Evolutionary conservation across 2,888 invertebrate genomes (phyloP).

Genomic region (Trichopria drosophilae): DNA sequence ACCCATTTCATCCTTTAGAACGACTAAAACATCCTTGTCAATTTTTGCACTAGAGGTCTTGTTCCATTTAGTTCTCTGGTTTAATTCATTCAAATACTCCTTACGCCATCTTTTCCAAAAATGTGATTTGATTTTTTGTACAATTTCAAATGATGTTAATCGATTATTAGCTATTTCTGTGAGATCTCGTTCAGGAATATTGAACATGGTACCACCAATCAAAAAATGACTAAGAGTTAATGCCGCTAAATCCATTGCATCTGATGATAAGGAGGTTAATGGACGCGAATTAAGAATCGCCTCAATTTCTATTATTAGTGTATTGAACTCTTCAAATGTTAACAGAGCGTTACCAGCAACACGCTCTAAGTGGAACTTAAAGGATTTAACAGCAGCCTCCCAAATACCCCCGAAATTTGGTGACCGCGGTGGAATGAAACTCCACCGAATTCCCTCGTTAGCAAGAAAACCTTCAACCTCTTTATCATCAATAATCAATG

Average conservation of each 20-base stretch:
- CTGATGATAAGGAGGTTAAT: conserved; percentile 29
- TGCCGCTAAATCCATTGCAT: conserved; percentile 34
- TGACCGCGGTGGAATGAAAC: conserved; percentile 26
- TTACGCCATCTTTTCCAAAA: no score
- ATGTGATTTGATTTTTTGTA: no score
- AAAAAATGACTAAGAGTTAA: no score
- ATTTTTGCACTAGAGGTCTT: no score
- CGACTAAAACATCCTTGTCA: no score
- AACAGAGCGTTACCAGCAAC: conserved; percentile 27
- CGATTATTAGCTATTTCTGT: no score
- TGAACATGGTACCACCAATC: no score
- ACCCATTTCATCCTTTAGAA: no score
- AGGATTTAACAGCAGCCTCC: conserved; percentile 30
- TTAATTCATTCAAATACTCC: no score
- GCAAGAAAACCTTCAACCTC: conserved; percentile 19
- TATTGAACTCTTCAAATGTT: conserved; percentile 38
- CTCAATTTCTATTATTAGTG: conserved; percentile 25
- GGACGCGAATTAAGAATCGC: conserved; percentile 32
- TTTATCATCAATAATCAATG: conserved; percentile 7
- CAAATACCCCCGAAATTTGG: conserved; percentile 30
- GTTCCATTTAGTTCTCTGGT: no score
- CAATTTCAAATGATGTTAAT: no score
- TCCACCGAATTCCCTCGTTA: conserved; percentile 17
- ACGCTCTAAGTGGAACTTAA: conserved; percentile 37
- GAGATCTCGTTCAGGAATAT: no score